Percentiles rank a stretch among this genome's conserved stretches.
Conservation (phyloP, 2,797 vertebrate genomes). For the Lepilemur ruficaudatus region DNA sequence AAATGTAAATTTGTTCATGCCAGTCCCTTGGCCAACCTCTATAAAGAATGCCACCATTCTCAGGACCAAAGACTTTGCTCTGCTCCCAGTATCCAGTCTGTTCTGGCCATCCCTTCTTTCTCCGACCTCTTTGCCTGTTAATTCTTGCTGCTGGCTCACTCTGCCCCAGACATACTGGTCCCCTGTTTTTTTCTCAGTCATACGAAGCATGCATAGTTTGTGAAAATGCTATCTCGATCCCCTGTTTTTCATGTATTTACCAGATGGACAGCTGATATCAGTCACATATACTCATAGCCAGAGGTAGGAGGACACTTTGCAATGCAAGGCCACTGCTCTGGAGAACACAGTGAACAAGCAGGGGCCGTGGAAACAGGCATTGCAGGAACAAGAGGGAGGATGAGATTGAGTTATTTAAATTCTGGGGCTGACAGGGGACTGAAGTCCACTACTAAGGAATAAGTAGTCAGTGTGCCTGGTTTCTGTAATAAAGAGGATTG, state of each 20-base stretch:
- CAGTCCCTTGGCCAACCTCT: neutral
- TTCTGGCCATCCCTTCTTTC: neutral
- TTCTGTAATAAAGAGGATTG: neutral
- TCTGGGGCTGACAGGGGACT: neutral
- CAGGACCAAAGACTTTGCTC: neutral
- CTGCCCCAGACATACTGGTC: rapidly evolving
- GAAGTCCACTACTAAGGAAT: neutral
- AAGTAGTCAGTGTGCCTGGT: neutral
- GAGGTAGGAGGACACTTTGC: rapidly evolving
- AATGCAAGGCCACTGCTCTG: neutral
- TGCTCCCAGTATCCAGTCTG: neutral
- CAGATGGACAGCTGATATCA: neutral
- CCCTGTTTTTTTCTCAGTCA: neutral
- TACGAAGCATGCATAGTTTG: neutral
- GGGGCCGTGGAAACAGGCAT: neutral
- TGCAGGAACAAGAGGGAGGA: neutral
- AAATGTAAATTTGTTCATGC: neutral
- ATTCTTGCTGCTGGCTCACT: neutral
- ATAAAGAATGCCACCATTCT: neutral
- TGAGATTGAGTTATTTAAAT: neutral
- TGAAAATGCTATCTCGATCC: neutral
- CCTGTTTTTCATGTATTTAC: neutral
- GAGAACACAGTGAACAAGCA: neutral
- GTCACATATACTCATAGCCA: neutral
- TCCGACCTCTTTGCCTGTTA: neutral